These are phyloP conservation scores for Glyptemys insculpta DNA, from an alignment of 2,797 vertebrate genomes.

Conservation along the genomic window DNA sequence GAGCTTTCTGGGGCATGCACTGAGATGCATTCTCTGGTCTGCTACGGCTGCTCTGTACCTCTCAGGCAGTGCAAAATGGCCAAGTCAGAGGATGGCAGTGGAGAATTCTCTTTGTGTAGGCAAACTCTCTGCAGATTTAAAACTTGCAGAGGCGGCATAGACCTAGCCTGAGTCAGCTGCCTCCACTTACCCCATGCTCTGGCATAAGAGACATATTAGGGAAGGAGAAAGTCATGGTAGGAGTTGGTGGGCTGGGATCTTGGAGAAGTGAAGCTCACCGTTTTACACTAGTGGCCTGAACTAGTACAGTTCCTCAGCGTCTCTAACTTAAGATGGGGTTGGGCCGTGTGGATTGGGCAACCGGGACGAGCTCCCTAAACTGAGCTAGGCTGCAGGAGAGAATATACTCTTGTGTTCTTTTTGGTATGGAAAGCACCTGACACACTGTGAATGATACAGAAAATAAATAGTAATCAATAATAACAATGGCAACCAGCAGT, in stretches of 20 bases:
- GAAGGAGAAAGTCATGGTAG: neutral
- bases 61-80: neutral
- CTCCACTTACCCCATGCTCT: neutral
- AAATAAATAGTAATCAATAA: neutral
- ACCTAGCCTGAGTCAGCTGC: neutral
- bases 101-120: neutral
- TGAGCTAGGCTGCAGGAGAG: neutral
- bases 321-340: neutral
- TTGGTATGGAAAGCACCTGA: neutral
- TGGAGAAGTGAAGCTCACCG: neutral
- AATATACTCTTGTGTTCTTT: accelerated
- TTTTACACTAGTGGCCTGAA: neutral
- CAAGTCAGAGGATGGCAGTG: neutral
- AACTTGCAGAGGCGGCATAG: neutral
- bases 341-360: neutral
- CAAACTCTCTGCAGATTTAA: neutral
- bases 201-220: neutral
- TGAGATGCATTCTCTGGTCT: neutral
- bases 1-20: neutral
- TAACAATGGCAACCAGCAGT: conserved; percentile 28
- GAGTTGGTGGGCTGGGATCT: neutral
- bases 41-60: neutral
- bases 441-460: neutral
- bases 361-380: neutral
- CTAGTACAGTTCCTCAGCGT: neutral